Evolutionary conservation across 2,797 vertebrate genomes (phyloP), one percentile per base, ranked within the genome.

Genomic region (Australoheros facetus): DNA sequence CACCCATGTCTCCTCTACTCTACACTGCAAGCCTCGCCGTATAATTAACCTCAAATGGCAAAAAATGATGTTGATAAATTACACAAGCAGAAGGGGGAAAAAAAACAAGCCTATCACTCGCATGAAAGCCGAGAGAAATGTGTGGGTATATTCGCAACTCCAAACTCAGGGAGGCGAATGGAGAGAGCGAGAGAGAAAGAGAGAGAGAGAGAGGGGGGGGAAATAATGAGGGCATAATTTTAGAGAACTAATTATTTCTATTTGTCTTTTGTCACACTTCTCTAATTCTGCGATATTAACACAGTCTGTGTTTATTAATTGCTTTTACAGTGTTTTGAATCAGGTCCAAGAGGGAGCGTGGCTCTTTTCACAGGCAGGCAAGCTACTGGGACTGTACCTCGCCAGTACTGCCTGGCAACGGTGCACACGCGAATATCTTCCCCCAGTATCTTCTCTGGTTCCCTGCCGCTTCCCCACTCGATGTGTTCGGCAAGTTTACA

Each of bases 231-330:
- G 97, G 98, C 97, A 98, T 98, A 97, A 99, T 98, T 99, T 98
- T 97, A 97, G 97, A 97, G 97, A 98, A 98, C 97, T 99, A 99
- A 99, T 99, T 99, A 99, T 99, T 99, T 99, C 97, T 99, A 99
- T 99, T 99, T 99, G 98, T 99, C 98, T 99, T 99, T 98, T 99
- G 98, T 99, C 98, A 99, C 97, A 99, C 98, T 99, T 94, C 98
- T 97, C 97, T 99, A 99, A 99, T 99, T 99, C 97, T 97, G 97
- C 96, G 97, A 98, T 98, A 98, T 99, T 99, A 99, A 97, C 97
- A 97, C 97, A 98, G 98, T 97, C 97, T 97, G 97, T 98, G 97
- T 98, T 98, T 99, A 99, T 99, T 99, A 99, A 99, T 99, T 99
- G 98, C 97, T 99, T 99, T 98, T 97, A 96, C 97, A 97, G 96